These are phyloP conservation scores for Stichopus chloronotus DNA, from an alignment of 35 echinoderm and acorn worm genomes.

Conservation along the genomic window DNA sequence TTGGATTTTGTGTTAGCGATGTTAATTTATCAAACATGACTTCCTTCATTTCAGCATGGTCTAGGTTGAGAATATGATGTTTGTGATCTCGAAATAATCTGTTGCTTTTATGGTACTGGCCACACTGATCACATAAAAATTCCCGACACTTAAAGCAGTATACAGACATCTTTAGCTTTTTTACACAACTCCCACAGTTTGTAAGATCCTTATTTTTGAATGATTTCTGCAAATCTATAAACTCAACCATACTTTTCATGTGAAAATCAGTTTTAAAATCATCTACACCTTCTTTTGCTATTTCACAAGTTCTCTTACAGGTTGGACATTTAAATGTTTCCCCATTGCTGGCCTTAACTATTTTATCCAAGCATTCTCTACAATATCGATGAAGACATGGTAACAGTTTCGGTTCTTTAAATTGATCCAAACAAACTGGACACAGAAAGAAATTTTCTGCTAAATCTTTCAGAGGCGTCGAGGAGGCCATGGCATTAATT, in stretches of 20 bases:
- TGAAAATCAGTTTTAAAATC: background rate
- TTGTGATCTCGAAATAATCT: background rate
- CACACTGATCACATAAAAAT: background rate
- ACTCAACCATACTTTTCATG: background rate
- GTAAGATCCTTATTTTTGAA: background rate
- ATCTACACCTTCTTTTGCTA: background rate
- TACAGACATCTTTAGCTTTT: background rate
- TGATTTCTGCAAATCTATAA: background rate
- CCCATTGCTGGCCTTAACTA: background rate
- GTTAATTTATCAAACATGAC: background rate
- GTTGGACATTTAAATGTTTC: background rate
- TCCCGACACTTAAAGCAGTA: background rate
- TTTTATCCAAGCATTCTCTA: background rate
- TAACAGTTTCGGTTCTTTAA: conserved; percentile 36
- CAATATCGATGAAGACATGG: conserved; percentile 49
- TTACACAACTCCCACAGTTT: background rate
- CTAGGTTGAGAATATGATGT: background rate
- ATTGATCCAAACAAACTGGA: conserved; percentile 17
- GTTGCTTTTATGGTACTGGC: background rate
- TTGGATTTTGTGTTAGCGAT: background rate
- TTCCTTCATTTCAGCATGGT: background rate
- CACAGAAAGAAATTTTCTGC: conserved; percentile 6
- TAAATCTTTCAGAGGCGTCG: background rate
- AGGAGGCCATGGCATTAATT: background rate
- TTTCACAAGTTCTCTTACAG: background rate